Base-by-base conservation (phyloP, 1,140 invertebrate species). In the Brachionus paranguensis region DNA sequence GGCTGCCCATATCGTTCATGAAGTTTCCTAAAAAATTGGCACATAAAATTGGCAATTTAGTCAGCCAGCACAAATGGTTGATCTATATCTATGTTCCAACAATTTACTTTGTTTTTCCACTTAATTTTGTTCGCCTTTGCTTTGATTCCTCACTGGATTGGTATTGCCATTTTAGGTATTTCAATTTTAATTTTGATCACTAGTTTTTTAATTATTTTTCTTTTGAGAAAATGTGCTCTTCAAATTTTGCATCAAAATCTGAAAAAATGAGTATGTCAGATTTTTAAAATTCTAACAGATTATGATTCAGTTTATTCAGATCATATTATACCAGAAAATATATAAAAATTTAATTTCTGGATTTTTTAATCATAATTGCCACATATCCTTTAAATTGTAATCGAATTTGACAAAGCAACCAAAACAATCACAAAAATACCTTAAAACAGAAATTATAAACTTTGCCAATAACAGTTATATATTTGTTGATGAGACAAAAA, bases 1-100 rank as follows among this genome's bases (percentile, higher is more conserved):
- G 91, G 86, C 93, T 92, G 85, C 91, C 91, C 0, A 87, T 93
- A 37, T 92, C 92, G 11, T 89, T 89, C 84, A 89, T 91, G 85
- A 86, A 92, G 41, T 86, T 91, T 33, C 92, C 92, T 0, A 91
- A 93, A 4, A 86, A 86, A 24, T 85, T 92, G 81, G 90, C 92
- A 4, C 90, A 90, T 84, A 86, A 87, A 17, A 86, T 93, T 12
- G 90, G 92, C 3, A 88, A 89, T 17, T 86, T 87, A 17, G 92
- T 91, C 5, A 90, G 91, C 8, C 88, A 90, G 76, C 91, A 91
- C 86, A 87, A 91, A 33, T 92, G 91, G 91, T 92, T 92, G 86
- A 89, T 91, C 4, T 85, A 92, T 12, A 79, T 91, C 0, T 92
- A 93, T 86, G 86, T 92, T n/a, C 24, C 92, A 0, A 6, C 87